Conservation (phyloP, 2,888 invertebrate genomes). For the Noctua janthe region DNA sequence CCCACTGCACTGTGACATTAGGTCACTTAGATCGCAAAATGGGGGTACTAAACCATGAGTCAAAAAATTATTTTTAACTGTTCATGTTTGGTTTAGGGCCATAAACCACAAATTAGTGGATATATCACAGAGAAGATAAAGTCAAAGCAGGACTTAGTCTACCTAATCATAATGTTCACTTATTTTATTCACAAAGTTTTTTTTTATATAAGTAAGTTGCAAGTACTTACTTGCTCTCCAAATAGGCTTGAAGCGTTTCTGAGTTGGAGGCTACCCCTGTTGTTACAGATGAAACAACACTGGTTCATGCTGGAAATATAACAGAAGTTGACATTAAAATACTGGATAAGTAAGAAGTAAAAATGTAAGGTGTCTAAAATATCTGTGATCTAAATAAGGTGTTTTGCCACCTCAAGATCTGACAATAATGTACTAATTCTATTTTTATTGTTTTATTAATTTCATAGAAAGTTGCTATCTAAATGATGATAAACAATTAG, state of each 20-base stretch:
- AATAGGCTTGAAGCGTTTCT: slow-evolving; percentile 76
- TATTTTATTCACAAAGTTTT: neutral
- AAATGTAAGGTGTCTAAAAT: too few relatives aligned
- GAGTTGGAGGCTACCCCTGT: slow-evolving; percentile 76
- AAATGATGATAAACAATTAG: too few relatives aligned
- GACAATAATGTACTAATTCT: too few relatives aligned
- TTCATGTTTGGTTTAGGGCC: too few relatives aligned
- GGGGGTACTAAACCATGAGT: too few relatives aligned
- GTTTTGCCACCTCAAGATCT: neutral
- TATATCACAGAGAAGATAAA: too few relatives aligned
- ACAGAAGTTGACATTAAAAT: neutral
- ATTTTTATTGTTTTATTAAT: too few relatives aligned
- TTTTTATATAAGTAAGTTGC: neutral
- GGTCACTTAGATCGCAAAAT: too few relatives aligned
- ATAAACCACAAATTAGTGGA: too few relatives aligned
- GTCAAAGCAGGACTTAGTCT: too few relatives aligned
- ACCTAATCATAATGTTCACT: neutral
- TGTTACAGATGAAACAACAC: slow-evolving; percentile 92
- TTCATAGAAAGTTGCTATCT: too few relatives aligned
- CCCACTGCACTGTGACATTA: neutral
- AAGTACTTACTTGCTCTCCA: slow-evolving; percentile 74
- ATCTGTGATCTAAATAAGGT: neutral
- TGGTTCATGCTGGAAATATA: slow-evolving; percentile 81
- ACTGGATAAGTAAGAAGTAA: neutral
- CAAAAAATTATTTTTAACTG: too few relatives aligned